Conservation (phyloP, 2,888 invertebrate species). For the Heliconius aoede region DNA sequence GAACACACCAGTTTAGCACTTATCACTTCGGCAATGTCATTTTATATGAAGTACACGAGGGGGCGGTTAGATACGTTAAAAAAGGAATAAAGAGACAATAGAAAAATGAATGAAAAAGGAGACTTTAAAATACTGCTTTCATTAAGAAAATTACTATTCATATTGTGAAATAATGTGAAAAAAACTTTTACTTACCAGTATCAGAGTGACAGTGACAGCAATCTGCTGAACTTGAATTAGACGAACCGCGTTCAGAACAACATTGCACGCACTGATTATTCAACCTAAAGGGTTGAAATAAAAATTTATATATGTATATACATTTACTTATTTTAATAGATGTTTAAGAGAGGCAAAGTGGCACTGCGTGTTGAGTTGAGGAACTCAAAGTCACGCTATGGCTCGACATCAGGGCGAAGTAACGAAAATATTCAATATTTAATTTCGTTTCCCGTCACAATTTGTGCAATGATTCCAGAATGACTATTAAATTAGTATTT, state of each 20-base stretch:
- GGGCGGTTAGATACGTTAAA: neutral
- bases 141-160: neutral
- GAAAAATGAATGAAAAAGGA: neutral
- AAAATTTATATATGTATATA: neutral
- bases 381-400: no score
- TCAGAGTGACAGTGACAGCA: slow-evolving; percentile 89
- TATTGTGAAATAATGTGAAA: neutral
- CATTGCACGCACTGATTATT: slow-evolving; percentile 91
- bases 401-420: no score
- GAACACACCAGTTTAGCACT: neutral
- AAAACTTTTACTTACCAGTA: slow-evolving; percentile 79
- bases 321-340: no score
- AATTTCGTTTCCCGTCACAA: no score
- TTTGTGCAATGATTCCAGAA: no score
- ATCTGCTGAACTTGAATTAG: slow-evolving; percentile 70
- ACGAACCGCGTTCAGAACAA: slow-evolving; percentile 80
- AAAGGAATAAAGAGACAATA: neutral
- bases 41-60: no score
- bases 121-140: neutral
- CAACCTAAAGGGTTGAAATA: slow-evolving; percentile 66
- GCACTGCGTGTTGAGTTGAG: no score
- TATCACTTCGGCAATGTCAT: no score
- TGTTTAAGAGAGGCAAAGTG: no score
- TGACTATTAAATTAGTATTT: no score
- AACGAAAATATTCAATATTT: no score